A percentile compares a stretch with the other conserved stretches of the same genome.
Conservation (phyloP, 2,888 invertebrate species). For the Coremacera marginata region DNA sequence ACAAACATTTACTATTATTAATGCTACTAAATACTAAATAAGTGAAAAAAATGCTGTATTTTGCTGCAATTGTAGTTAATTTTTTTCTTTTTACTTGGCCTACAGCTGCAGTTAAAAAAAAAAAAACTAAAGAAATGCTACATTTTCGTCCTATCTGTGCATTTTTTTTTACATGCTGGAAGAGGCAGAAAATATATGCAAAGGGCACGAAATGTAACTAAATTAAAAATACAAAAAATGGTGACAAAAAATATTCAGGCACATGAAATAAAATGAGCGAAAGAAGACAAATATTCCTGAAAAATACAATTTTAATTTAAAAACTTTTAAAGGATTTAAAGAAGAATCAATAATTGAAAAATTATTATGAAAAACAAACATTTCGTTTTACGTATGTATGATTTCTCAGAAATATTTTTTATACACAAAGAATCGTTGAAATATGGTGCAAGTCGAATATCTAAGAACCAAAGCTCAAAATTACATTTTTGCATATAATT, state of each 20-base stretch:
- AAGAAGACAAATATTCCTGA: not conserved
- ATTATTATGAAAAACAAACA: no score
- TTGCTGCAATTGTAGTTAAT: not conserved
- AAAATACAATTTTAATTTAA: not conserved
- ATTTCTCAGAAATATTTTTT: no score
- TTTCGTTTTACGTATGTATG: no score
- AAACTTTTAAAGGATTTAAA: no score
- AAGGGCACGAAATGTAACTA: slow-evolving; percentile 17
- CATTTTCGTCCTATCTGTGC: not conserved
- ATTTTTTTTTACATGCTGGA: not conserved
- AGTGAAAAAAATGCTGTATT: not conserved
- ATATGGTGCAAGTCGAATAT: no score
- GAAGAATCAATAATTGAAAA: no score
- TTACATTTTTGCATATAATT: no score
- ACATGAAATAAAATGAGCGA: not conserved
- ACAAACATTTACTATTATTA: not conserved
- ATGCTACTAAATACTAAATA: slow-evolving; percentile 20
- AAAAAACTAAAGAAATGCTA: not conserved
- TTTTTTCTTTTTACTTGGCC: slow-evolving; percentile 2
- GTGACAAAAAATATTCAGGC: not conserved
- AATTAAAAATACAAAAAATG: slow-evolving; percentile 26
- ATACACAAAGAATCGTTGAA: no score
- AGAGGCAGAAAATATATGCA: not conserved
- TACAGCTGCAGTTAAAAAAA: not conserved
- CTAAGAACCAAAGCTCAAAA: no score